Evolutionary conservation across 2,797 vertebrate genomes (phyloP).

Genomic region (Clangula hyemalis): DNA sequence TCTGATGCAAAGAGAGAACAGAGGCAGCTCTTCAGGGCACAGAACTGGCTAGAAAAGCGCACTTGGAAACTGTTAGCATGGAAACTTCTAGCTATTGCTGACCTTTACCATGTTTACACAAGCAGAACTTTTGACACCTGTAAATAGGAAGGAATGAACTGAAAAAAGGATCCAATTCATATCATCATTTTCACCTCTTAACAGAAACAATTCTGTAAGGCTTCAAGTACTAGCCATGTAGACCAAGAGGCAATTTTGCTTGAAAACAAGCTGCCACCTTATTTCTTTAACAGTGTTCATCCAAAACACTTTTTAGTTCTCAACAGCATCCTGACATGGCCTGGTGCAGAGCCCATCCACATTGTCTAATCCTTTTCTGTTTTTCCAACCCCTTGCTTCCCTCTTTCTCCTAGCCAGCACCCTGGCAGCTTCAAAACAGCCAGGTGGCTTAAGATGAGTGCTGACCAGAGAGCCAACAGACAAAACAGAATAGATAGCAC

Average conservation of each 20-base stretch:
- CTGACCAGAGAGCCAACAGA: not conserved
- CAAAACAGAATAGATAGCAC: not conserved
- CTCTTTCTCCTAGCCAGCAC: fast-evolving
- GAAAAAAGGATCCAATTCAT: not conserved
- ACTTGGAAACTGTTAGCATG: not conserved
- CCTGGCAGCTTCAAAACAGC: not conserved
- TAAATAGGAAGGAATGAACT: not conserved
- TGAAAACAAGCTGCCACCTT: not conserved
- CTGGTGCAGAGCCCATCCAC: not conserved
- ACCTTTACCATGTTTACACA: slow-evolving; percentile 15
- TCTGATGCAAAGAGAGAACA: not conserved
- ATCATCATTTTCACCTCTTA: not conserved
- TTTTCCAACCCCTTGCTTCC: not conserved
- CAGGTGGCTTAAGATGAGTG: not conserved
- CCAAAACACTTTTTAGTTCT: not conserved
- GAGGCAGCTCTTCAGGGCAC: not conserved
- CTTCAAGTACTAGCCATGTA: not conserved
- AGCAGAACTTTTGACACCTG: not conserved
- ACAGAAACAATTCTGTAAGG: not conserved
- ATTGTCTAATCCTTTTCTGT: not conserved
- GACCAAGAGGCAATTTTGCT: not conserved
- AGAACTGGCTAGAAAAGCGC: not conserved
- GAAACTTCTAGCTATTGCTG: not conserved
- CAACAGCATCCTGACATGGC: not conserved
- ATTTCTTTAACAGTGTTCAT: not conserved